Evolutionary conservation across 2,797 vertebrate genomes (phyloP).

Genomic region (Pseudochaenichthys georgianus): DNA sequence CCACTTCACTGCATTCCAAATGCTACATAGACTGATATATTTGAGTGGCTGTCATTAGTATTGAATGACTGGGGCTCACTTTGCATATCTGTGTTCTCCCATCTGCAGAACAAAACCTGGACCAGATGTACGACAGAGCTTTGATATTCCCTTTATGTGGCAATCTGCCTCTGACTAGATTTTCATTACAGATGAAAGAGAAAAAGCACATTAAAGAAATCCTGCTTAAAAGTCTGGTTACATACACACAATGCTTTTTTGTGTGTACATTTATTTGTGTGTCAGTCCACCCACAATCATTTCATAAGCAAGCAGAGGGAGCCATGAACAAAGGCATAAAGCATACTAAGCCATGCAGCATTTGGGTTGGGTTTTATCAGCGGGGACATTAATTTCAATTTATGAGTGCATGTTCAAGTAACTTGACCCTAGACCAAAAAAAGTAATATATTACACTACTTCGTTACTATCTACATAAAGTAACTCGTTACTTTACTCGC

Average conservation of each 20-base stretch:
- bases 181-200: constrained; percentile 50
- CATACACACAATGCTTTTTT: constrained; percentile 2
- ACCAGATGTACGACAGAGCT: constrained; percentile 27
- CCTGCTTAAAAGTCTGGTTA: constrained; percentile 9
- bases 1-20: too few relatives aligned
- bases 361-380: constrained; percentile 41
- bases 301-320: constrained; percentile 12
- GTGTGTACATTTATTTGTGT: constrained; percentile 15
- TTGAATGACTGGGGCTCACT: constrained; percentile 6
- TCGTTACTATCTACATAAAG: too few relatives aligned
- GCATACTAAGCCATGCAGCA: constrained; percentile 40
- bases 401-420: constrained; percentile 28
- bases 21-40: background rate
- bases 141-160: constrained; percentile 27
- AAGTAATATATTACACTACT: too few relatives aligned
- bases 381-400: constrained; percentile 53
- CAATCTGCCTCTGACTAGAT: constrained; percentile 28
- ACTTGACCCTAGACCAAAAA: constrained; percentile 10
- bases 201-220: constrained; percentile 23
- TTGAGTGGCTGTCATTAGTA: constrained; percentile 16
- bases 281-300: constrained; percentile 3
- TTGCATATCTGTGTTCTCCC: constrained; percentile 44
- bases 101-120: constrained; percentile 44
- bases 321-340: constrained; percentile 17
- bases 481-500: too few relatives aligned